phyloP scores from a whole-genome alignment of 2,888 invertebrate species.

The Tenthredo amoena region DNA sequence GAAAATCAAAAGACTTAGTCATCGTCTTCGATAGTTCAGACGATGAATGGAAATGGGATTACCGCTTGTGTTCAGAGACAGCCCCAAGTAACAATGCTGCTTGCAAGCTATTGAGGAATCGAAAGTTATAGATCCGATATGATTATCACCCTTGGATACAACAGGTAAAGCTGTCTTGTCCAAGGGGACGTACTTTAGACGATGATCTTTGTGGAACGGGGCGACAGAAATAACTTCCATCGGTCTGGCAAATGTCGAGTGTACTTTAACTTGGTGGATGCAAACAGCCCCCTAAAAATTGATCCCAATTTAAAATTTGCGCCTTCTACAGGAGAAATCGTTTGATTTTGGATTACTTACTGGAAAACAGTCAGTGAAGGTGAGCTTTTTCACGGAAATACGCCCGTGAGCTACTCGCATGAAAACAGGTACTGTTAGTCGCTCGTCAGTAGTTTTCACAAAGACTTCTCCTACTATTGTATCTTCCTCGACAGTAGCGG shows the following conservation, averaged over 20 bases:
- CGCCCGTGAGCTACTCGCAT: slow-evolving; percentile 88
- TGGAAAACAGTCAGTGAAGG: slow-evolving; percentile 90
- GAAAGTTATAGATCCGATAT: slow-evolving; percentile 83
- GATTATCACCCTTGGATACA: slow-evolving; percentile 76
- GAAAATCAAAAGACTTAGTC: neutral
- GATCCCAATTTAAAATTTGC: neutral
- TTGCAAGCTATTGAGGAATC: slow-evolving; percentile 87
- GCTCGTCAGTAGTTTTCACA: slow-evolving; percentile 86
- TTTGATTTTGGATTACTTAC: slow-evolving; percentile 79
- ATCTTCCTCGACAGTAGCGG: slow-evolving; percentile 85
- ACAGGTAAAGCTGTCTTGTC: slow-evolving; percentile 71
- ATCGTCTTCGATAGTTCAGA: neutral
- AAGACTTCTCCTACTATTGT: slow-evolving; percentile 85
- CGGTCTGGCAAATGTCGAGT: slow-evolving; percentile 89
- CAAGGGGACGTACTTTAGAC: slow-evolving; percentile 74
- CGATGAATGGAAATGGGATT: slow-evolving; percentile 60
- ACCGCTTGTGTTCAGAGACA: slow-evolving; percentile 85
- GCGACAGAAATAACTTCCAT: slow-evolving; percentile 88
- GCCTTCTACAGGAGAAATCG: neutral
- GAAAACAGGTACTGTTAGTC: slow-evolving; percentile 85
- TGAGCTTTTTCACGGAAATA: slow-evolving; percentile 81
- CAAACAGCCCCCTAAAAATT: slow-evolving; percentile 87
- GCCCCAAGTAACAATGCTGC: slow-evolving; percentile 88
- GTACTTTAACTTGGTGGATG: slow-evolving; percentile 87
- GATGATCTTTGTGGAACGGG: slow-evolving; percentile 79